Base-by-base conservation (phyloP, 1,140 invertebrate species). In the Acromyrmex echinatior region DNA sequence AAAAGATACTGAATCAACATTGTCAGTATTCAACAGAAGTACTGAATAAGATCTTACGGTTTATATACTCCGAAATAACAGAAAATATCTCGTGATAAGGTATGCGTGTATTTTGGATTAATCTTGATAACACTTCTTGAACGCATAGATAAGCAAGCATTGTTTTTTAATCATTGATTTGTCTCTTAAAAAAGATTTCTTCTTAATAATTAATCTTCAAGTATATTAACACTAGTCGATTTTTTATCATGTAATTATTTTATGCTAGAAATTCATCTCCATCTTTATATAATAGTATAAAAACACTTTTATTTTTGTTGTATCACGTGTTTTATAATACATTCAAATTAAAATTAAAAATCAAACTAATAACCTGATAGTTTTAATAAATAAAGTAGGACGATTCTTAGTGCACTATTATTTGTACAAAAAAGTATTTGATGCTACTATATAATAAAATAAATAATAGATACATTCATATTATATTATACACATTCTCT, bases 1-100 rank as follows among this genome's bases (percentile, higher is more conserved):
- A 92, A 31, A 39, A 92, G 1, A 25, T 51, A 90, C 28, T 87
- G 89, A 68, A 70, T 31, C 58, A 93, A 70, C 92, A 93, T 93
- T 87, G 51, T 90, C 39, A 39, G 3, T 85, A n/a, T 63, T 51
- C 3, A 6, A 60, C n/a, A 14, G 10, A 88, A n/a, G 0, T 2
- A 25, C 18, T 18, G 4, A 31, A 0, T 2, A n/a, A 76, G 2
- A 58, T 25, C 56, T 82, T 71, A 73, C 77, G 51, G 66, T 80
- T 91, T 91, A 88, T 91, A 88, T 91, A 90, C 0, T 12, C 31
- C 21, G 60, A 82, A 12, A 21, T 63, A 35, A 2, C 0, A 0
- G 0, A 2, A 16, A 51, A 65, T 90, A 90, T 90, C 88, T 71
- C 0, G 4, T 0, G 74, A 91, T 89, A 87, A 89, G 71, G 62